Conservation (phyloP, 30 jellyfish, hydroid and myxozoan genomes). For the Aurelia sp. region DNA sequence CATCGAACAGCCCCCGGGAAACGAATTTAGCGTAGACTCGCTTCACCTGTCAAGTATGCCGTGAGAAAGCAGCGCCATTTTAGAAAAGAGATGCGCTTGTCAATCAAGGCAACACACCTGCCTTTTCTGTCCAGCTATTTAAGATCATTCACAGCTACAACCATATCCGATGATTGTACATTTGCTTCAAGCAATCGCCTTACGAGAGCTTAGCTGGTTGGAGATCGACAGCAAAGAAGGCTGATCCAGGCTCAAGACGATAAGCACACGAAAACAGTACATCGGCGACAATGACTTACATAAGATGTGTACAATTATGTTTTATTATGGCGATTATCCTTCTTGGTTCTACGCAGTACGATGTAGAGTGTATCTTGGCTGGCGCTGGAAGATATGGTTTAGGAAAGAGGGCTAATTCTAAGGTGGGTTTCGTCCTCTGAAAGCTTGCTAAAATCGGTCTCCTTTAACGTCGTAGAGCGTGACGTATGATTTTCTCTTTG, state of each 20-base stretch:
- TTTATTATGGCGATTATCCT: conserved; percentile 22
- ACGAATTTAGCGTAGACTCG: not conserved
- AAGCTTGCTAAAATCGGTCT: too few species aligned
- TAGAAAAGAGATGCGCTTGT: not conserved
- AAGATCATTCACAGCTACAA: not conserved
- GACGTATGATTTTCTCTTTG: too few species aligned
- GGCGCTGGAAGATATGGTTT: conserved; percentile 67
- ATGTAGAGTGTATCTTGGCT: conserved; percentile 55
- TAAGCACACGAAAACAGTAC: not conserved
- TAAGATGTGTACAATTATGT: not conserved
- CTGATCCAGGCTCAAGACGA: not conserved
- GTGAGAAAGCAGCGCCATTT: conserved; percentile 30
- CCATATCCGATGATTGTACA: conserved; percentile 42
- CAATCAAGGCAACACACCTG: conserved; percentile 40
- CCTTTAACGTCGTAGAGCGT: too few species aligned
- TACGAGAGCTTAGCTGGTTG: conserved; percentile 17
- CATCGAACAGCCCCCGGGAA: not conserved
- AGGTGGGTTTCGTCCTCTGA: too few species aligned
- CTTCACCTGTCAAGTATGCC: conserved; percentile 31
- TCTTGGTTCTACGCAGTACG: not conserved
- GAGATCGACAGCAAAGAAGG: not conserved
- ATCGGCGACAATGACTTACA: conserved; percentile 16
- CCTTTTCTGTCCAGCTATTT: not conserved
- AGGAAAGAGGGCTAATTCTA: conserved; percentile 39
- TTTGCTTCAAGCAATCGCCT: conserved; percentile 4